Percentiles rank a stretch among this genome's conserved stretches.
Conservation (phyloP, 2,797 vertebrate genomes). For the Enteromius argenteus region DNA sequence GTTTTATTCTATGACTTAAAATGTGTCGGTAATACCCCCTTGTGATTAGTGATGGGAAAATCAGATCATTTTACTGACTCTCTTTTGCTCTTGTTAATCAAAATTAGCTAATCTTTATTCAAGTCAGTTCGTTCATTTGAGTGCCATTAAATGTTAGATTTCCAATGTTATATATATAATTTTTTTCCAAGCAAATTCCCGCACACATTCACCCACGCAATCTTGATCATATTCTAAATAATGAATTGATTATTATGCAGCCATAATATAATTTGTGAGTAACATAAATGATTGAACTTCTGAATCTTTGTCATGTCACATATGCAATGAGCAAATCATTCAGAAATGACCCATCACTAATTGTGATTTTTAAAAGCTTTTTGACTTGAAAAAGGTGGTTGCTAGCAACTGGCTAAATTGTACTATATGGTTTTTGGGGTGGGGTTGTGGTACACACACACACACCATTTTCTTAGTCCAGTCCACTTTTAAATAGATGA, state of each 20-base stretch:
- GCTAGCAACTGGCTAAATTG: too few relatives aligned
- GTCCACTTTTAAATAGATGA: background rate
- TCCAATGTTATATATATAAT: background rate
- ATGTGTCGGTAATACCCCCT: background rate
- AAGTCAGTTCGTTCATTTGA: background rate
- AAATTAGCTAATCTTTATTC: background rate
- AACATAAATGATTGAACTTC: background rate
- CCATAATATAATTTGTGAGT: background rate
- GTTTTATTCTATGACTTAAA: background rate
- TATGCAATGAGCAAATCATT: background rate
- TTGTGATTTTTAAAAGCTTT: background rate
- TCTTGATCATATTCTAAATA: background rate
- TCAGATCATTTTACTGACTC: background rate
- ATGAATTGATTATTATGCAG: background rate
- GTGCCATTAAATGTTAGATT: background rate
- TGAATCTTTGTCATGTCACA: background rate
- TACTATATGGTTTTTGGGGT: too few relatives aligned
- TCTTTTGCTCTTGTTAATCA: background rate
- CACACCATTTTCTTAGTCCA: background rate
- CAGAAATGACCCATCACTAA: too few relatives aligned
- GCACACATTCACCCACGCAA: background rate
- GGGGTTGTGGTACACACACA: too few relatives aligned
- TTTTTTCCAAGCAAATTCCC: background rate
- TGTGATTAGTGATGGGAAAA: background rate
- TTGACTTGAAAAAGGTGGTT: background rate